Evolutionary conservation across 2,113 vertebrate species (phyloP).

Genomic region (Pseudorasbora parva): DNA sequence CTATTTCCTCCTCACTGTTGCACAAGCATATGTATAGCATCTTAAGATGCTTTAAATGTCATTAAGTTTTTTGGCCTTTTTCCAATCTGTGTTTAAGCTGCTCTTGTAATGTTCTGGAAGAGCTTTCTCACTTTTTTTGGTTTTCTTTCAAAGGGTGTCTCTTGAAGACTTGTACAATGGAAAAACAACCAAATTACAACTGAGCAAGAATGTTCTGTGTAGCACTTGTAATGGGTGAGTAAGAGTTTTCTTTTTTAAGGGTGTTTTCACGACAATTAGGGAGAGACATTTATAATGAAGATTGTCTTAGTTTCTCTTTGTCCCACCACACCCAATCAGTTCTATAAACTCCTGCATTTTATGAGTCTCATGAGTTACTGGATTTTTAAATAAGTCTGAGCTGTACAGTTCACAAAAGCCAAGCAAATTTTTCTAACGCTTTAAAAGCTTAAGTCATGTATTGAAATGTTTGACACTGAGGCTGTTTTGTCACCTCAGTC

Average conservation of each 20-base stretch:
- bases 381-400: neutral
- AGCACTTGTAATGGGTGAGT: constrained; percentile 95
- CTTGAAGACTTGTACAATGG: constrained; percentile 99
- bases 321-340: constrained; percentile 18
- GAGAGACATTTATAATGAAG: neutral
- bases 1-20: neutral
- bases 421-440: constrained; percentile 10
- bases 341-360: neutral
- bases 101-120: neutral
- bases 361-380: neutral
- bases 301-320: neutral
- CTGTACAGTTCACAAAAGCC: neutral
- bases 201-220: constrained; percentile 99
- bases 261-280: neutral
- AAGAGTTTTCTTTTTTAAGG: neutral
- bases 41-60: neutral
- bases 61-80: neutral
- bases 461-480: neutral
- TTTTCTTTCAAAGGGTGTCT: constrained; percentile 81
- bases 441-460: neutral
- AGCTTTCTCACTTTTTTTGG: neutral
- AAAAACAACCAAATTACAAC: constrained; percentile 98
- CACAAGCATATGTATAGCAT: neutral
- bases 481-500: constrained; percentile 73
- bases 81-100: too few relatives aligned